Base-by-base conservation (phyloP, 2,797 vertebrate species). In the Gymnothorax javanicus region DNA sequence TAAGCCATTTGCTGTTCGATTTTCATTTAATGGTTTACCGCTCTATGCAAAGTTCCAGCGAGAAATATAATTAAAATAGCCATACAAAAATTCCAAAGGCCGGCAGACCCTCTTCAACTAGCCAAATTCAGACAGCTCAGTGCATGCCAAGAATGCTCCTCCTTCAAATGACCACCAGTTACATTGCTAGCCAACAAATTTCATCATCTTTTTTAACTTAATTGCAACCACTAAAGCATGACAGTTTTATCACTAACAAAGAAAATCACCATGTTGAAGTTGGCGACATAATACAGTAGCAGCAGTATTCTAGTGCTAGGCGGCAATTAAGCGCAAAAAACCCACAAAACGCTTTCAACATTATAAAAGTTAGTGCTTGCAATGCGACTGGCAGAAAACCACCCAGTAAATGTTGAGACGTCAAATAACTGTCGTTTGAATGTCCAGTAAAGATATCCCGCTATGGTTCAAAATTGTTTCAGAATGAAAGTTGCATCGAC, bases 21-120 rank as follows among this genome's bases (percentile, higher is more conserved):
- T 52, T 79, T 52, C 3, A 54, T 79, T 79, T 79, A 54, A 54
- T 20, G 7, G 77, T 56, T 52, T 56, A 56, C 75, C 75, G 54
- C 75, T 79, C 13, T n/a, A 81, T 81, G 17, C 52, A 81, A 81
- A 54, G 52, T 50, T 81, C 77, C 52, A 56, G n/a, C 52, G 52
- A 81, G 56, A 50, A 56, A 81, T 81, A 81, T 81, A 81, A 81
- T 56, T 81, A 81, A 81, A 23, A 56, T 23, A 3, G 77, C 77
- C 52, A 56, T 81, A 81, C 23, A 81, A 56, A 54, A 7, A 9
- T 56, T n/a, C 56, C 20, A n/a, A 25, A 69, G 9, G 20, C 11
- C 77, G 54, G 73, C 7, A 17, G 52, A 54, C 77, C 56, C 25
- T 81, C 52, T 81, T 12, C 54, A 20, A 9, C 52, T 23, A 15